These are phyloP conservation scores for Diachasmimorpha longicaudata DNA, from an alignment of 1,140 invertebrate species.

Conservation along the genomic window DNA sequence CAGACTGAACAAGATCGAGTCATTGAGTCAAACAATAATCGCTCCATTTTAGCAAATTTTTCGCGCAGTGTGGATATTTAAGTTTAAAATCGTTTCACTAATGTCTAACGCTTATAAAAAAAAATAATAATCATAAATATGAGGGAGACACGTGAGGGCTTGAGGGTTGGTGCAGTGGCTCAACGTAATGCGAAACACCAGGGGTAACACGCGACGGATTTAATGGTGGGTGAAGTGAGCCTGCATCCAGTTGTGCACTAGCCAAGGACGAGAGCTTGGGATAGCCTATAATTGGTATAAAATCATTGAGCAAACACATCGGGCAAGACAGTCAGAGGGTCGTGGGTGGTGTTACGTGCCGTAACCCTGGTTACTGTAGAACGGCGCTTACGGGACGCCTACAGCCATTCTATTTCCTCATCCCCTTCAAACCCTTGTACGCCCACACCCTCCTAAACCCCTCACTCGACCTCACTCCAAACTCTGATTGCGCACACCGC, in stretches of 20 bases:
- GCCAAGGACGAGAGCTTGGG: slow-evolving; percentile 40
- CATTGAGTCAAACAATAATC: no score
- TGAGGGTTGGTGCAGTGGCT: not conserved
- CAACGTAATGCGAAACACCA: not conserved
- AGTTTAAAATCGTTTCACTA: not conserved
- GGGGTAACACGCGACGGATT: not conserved
- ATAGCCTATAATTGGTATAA: slow-evolving; percentile 64
- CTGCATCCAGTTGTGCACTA: slow-evolving; percentile 32
- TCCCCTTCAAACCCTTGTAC: not conserved
- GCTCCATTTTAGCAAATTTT: no score
- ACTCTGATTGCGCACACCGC: slow-evolving; percentile 4
- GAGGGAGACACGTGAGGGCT: not conserved
- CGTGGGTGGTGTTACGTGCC: slow-evolving; percentile 61
- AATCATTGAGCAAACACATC: slow-evolving; percentile 64
- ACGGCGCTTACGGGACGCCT: slow-evolving; percentile 28
- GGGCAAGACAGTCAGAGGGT: slow-evolving; percentile 55
- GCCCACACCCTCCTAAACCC: not conserved
- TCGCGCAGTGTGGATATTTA: no score
- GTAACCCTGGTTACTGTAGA: slow-evolving; percentile 54
- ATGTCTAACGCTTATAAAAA: not conserved
- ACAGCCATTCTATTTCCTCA: slow-evolving; percentile 6
- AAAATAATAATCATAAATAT: not conserved
- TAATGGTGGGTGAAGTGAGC: slow-evolving; percentile 16
- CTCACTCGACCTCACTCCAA: not conserved
- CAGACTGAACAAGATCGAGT: no score